These are phyloP conservation scores for Octodonta nipae DNA, from an alignment of 2,888 invertebrate species.

Conservation along the genomic window DNA sequence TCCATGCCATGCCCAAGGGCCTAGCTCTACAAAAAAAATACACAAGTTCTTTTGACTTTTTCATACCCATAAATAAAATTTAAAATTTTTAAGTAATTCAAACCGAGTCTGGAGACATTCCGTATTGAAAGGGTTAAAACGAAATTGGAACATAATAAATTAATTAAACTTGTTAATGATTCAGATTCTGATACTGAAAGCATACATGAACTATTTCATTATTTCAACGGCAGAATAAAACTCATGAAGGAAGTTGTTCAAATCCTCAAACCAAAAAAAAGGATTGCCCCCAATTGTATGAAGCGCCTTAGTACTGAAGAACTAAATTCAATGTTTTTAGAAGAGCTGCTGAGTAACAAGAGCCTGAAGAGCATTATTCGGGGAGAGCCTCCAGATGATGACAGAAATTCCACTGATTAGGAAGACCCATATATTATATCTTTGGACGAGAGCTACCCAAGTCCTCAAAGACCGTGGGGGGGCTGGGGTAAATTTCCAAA, in stretches of 20 bases:
- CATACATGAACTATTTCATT: slow-evolving; percentile 32
- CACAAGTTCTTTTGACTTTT: too few species aligned
- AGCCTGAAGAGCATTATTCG: slow-evolving; percentile 31
- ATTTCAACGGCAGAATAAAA: slow-evolving; percentile 31
- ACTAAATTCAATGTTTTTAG: slow-evolving; percentile 34
- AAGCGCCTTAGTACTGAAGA: slow-evolving; percentile 31
- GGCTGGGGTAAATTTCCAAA: too few species aligned
- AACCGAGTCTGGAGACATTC: too few species aligned
- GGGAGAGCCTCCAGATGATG: slow-evolving; percentile 30
- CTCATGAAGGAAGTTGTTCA: slow-evolving; percentile 35
- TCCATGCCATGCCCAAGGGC: too few species aligned
- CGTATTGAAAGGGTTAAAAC: slow-evolving; percentile 12
- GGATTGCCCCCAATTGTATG: slow-evolving; percentile 32
- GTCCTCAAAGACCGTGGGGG: too few species aligned
- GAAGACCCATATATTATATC: slow-evolving; percentile 32
- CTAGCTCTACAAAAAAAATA: too few species aligned
- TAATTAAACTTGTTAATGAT: slow-evolving; percentile 22
- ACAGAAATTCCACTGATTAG: slow-evolving; percentile 29
- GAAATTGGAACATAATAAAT: slow-evolving; percentile 19
- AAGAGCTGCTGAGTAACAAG: slow-evolving; percentile 34
- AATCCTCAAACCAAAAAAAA: slow-evolving; percentile 32
- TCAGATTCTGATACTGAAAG: slow-evolving; percentile 25
- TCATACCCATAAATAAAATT: too few species aligned
- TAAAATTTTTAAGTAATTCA: too few species aligned
- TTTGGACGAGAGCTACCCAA: too few species aligned